These are phyloP conservation scores for Amyelois transitella DNA, from an alignment of 1,140 invertebrate species.

Conservation along the genomic window DNA sequence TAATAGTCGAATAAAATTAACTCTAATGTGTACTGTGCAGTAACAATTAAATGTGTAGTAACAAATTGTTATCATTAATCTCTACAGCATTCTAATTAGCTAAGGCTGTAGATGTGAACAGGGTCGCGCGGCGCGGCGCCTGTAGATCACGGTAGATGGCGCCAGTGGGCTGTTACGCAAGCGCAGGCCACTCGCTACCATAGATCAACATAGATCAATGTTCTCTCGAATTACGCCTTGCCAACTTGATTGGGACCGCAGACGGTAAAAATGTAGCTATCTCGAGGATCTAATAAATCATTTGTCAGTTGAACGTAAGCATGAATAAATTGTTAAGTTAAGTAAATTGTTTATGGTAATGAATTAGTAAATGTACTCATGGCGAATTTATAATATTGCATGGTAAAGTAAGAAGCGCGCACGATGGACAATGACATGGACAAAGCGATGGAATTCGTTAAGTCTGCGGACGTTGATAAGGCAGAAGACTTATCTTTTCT, in stretches of 20 bases:
- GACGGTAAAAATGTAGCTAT: not conserved
- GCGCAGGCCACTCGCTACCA: constrained; percentile 25
- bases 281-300: not conserved
- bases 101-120: not conserved
- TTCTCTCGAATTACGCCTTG: not conserved
- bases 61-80: too few relatives aligned
- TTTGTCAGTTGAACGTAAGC: not conserved
- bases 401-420: too few relatives aligned
- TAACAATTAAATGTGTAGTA: too few relatives aligned
- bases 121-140: constrained; percentile 46
- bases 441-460: too few relatives aligned
- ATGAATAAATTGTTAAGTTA: not conserved
- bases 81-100: too few relatives aligned
- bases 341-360: not conserved
- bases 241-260: constrained; percentile 1
- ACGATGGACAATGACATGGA: too few relatives aligned
- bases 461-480: too few relatives aligned
- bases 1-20: too few relatives aligned
- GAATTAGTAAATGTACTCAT: not conserved
- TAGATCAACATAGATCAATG: constrained; percentile 24
- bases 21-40: too few relatives aligned
- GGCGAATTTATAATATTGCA: too few relatives aligned
- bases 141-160: constrained; percentile 63
- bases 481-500: too few relatives aligned
- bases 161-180: constrained; percentile 50